phyloP scores from a whole-genome alignment of 2,797 vertebrate genomes.

The Pogoniulus pusillus region DNA sequence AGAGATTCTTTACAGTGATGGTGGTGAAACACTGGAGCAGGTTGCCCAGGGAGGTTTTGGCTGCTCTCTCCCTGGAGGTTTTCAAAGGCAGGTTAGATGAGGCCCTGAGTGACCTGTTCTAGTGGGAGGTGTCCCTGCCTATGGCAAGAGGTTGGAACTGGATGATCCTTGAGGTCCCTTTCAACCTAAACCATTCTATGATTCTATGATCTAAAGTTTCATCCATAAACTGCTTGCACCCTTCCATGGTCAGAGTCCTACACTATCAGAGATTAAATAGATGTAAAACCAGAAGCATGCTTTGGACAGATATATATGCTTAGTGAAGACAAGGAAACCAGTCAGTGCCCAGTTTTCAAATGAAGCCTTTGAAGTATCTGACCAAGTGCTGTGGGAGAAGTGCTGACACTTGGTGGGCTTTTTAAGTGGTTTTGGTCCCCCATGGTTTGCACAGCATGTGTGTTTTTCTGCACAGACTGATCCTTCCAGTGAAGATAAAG shows the following conservation, averaged over 20 bases:
- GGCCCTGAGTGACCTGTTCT: too few relatives aligned
- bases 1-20: too few relatives aligned
- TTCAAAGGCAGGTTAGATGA: too few relatives aligned
- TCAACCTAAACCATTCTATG: too few relatives aligned
- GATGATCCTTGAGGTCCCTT: too few relatives aligned
- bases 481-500: background rate
- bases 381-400: background rate
- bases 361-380: background rate
- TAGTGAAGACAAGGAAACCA: background rate
- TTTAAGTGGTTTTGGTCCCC: background rate
- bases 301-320: background rate
- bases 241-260: background rate
- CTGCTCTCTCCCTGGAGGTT: too few relatives aligned
- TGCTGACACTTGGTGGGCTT: background rate
- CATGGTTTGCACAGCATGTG: accelerated
- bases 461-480: background rate
- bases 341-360: background rate
- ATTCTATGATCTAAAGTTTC: too few relatives aligned
- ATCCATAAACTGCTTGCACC: background rate
- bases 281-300: background rate
- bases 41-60: too few relatives aligned
- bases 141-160: too few relatives aligned
- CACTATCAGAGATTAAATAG: background rate
- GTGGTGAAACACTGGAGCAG: too few relatives aligned
- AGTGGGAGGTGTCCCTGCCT: too few relatives aligned